Base-by-base conservation (phyloP, 1,140 invertebrate species). In the Pseudomyrmex sp. region DNA sequence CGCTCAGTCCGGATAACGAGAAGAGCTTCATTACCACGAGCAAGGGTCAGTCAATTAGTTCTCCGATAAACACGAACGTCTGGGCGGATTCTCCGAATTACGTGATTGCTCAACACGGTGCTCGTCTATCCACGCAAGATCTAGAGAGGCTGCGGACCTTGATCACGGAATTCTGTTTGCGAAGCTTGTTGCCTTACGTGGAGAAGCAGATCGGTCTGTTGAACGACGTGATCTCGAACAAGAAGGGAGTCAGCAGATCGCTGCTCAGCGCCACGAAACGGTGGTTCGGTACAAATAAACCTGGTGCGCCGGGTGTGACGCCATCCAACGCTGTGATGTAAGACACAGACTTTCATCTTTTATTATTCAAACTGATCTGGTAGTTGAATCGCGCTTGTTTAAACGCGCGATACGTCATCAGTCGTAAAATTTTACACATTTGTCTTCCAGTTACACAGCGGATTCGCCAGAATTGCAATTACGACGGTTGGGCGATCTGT, bases 391-490 rank as follows among this genome's bases (percentile, higher is more conserved):
- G 35, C 52, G 35, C 44, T 61, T 54, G 46, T 54, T 54, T 44
- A n/a, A 9, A 48, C 5, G 2, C 20, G 20, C 15, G 10, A 58
- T 12, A 10, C 13, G 10, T 48, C 58, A 8, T 12, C 18, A 56
- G 18, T 52, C 4, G 3, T 23, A 9, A 76, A 66, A 54, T 46
- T 50, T 48, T 62, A 46, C 59, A 70, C 18, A 13, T 73, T 62
- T 87, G 10, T 46, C 56, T 92, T 94, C 68, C 88, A 98, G 97
- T 83, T 99, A 99, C 92, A 96, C 97, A 20, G 94, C 95, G 52
- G 98, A 99, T 93, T 98, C 98, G 8, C 96, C 97, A 3, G 99
- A 99, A 94, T 95, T 99, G 58, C 98, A 99, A 92, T 96, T 98
- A 35, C 95, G 99, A 80, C 96, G 98, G 77, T 93, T 99, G 54